Evolutionary conservation across 2,113 vertebrate species (phyloP), one percentile per base, ranked within the genome.

Genomic region (Ploceus nigricollis): DNA sequence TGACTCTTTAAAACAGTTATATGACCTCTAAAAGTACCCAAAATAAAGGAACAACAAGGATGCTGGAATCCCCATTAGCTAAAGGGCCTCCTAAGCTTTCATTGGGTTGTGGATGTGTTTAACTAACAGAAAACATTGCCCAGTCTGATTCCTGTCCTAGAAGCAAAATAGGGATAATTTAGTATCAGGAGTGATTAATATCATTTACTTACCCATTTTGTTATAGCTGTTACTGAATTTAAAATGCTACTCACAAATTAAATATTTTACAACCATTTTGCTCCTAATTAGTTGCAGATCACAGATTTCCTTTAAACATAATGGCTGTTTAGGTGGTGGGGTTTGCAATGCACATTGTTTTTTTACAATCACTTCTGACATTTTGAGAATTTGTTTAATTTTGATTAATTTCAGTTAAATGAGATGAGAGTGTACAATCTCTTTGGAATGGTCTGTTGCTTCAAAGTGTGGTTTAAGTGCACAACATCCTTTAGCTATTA

Each of bases 221-320:
- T 93, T 95, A 91, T 94, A 96, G 94, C 91, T 88, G 84, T 96
- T 93, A 96, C 95, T 88, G 94, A 94, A 96, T 96, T 96, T 95
- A 96, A 96, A 97, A 94, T 86, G 87, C 89, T 94, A 88, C 89
- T 96, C 92, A 78, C 95, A 96, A 97, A 96, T 96, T 96, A 97
- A 97, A 96, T 90, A 95, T 97, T 97, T 97, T 97, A 97, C 94
- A 97, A 95, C 96, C 95, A 88, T 97, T 97, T 97, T 96, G 91
- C 89, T 94, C 93, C 94, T 97, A 97, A 97, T 96, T 97, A 93
- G 94, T 96, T 97, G 97, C 97, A 97, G 97, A 97, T 96, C 94
- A 96, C 79, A 96, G 90, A 95, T 96, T 97, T 97, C 97, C 93
- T 96, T 94, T 94, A 97, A 94, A 85, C 93, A 70, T 84, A 87